Base-by-base conservation (phyloP, 1,140 invertebrate genomes). In the Drosophila albomicans region DNA sequence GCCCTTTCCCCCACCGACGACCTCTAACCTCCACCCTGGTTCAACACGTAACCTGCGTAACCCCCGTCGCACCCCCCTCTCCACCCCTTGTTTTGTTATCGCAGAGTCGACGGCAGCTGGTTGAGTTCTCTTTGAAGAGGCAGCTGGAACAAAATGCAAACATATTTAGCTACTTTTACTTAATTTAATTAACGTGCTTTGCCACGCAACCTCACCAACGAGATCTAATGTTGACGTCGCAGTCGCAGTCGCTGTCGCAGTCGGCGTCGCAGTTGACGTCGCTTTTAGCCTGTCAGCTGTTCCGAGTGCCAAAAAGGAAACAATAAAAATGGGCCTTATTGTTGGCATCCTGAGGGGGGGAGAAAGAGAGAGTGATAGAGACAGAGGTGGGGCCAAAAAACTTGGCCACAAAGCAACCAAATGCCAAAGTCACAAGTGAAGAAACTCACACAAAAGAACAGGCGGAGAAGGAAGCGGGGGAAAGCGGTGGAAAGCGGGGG, bases 131-230 rank as follows among this genome's bases (percentile, higher is more conserved):
- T 63, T 51, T 38, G 35, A 52, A 51, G 61, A 49, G 61, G 61
- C 61, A 45, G 43, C 25, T 15, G 16, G 59, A 72, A 45, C 46
- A 57, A 63, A 68, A 68, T 86, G 78, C 82, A 81, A 86, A 86
- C 82, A 82, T 86, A 88, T 78, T 88, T 88, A 79, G 84, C 84
- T 84, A 88, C 78, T 89, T 89, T 89, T 90, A 90, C 75, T 89
- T 89, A 89, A 89, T 89, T 89, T 85, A 89, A 89, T 89, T 89
- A 89, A 89, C 85, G 81, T 78, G 80, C 84, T 67, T 61, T 68
- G 67, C 77, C 86, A 69, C 66, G 69, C 79, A 77, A 72, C 66
- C 8, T 8, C 49, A 15, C 2, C 16, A 20, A 8, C 46, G 62
- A 48, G 6, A 38, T 8, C 10, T 38, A 8, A 11, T 67, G 67